phyloP scores from a whole-genome alignment of 2,113 vertebrate genomes.

The Siniperca chuatsi region DNA sequence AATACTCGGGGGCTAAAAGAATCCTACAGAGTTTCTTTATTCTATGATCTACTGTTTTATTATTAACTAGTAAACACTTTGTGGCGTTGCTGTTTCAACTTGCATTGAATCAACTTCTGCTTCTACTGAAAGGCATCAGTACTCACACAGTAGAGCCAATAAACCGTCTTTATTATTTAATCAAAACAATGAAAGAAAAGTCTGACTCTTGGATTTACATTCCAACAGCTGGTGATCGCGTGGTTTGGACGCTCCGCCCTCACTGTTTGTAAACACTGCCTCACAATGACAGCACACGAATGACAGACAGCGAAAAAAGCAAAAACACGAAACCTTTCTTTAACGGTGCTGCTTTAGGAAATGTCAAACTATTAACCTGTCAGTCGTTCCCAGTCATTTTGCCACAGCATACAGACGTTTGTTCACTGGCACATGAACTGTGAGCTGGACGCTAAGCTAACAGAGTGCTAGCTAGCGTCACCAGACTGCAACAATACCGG shows the following conservation, averaged over 20 bases:
- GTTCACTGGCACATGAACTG: neutral
- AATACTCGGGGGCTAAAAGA: neutral
- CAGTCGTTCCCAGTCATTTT: neutral
- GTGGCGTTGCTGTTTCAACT: neutral
- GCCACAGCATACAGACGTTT: neutral
- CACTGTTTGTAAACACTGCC: conserved; percentile 79
- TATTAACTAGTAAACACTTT: neutral
- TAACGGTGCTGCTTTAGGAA: accelerated
- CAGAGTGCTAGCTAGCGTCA: neutral
- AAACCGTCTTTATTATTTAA: neutral
- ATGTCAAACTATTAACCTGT: neutral
- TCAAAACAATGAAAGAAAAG: neutral
- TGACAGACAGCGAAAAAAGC: neutral
- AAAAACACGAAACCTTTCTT: neutral
- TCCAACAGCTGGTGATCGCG: conserved; percentile 52
- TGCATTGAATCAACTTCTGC: neutral
- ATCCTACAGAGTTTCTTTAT: neutral
- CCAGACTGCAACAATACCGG: neutral
- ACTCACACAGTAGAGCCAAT: neutral
- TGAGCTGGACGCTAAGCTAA: conserved; percentile 5
- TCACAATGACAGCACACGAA: conserved; percentile 1
- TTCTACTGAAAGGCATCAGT: neutral
- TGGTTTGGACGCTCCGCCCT: conserved; percentile 67
- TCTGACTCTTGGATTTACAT: neutral
- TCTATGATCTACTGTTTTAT: neutral